phyloP scores from a whole-genome alignment of 2,888 invertebrate genomes.

The Anarsia innoxiella region DNA sequence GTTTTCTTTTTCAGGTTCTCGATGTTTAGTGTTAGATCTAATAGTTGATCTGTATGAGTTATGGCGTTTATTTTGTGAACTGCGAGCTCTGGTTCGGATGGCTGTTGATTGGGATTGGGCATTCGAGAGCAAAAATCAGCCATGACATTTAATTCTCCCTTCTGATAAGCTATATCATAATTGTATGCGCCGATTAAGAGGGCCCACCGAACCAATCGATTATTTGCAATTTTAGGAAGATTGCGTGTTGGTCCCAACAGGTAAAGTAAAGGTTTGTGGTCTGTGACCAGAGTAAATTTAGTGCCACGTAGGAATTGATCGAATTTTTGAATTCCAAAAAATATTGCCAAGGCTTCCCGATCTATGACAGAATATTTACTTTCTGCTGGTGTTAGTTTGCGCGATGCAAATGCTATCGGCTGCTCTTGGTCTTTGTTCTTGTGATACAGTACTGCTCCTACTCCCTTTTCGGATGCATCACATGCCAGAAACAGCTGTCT shows the following conservation, averaged over 20 bases:
- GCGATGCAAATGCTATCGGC: slow-evolving; percentile 10
- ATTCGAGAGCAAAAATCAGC: too few species aligned
- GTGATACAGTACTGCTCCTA: slow-evolving; percentile 10
- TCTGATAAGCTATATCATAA: background rate
- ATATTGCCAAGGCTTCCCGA: slow-evolving; percentile 13
- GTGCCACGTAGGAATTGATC: slow-evolving; percentile 10
- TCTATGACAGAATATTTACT: slow-evolving; percentile 14
- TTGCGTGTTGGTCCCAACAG: slow-evolving; percentile 12
- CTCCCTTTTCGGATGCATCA: slow-evolving; percentile 9
- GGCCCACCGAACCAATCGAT: slow-evolving; percentile 10
- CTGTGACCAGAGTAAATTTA: slow-evolving; percentile 11
- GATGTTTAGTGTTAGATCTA: background rate
- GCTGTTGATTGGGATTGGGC: too few species aligned
- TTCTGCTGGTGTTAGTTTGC: slow-evolving; percentile 10
- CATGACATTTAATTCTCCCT: background rate
- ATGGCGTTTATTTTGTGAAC: too few species aligned
- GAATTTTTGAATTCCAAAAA: slow-evolving; percentile 15
- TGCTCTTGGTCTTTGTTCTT: slow-evolving; percentile 8
- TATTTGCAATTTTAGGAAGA: slow-evolving; percentile 12
- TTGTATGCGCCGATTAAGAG: slow-evolving; percentile 1
- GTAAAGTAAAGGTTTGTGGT: slow-evolving; percentile 13
- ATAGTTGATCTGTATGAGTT: too few species aligned
- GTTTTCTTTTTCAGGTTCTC: background rate
- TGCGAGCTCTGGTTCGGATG: too few species aligned
- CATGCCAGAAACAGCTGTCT: slow-evolving; percentile 3